Evolutionary conservation across 2,113 vertebrate genomes (phyloP).

Genomic region (Myotis davidii): DNA sequence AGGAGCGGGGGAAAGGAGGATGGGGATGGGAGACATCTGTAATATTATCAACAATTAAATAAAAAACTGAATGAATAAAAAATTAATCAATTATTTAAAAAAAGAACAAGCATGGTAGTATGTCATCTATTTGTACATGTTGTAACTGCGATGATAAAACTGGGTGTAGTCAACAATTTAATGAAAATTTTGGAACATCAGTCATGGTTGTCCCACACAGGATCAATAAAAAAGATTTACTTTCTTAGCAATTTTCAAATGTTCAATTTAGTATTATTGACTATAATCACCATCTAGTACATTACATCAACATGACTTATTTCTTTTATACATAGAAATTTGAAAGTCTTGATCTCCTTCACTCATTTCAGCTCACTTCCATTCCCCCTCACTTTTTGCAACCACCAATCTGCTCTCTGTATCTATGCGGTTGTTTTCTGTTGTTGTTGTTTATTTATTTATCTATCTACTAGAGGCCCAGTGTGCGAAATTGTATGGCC

Average conservation of each 20-base stretch:
- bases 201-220: no score
- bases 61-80: no score
- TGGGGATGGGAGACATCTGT: no score
- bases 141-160: no score
- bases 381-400: not conserved
- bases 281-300: not conserved
- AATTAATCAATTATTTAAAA: no score
- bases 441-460: not conserved
- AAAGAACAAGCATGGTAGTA: no score
- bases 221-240: not conserved
- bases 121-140: no score
- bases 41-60: no score
- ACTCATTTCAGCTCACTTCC: not conserved
- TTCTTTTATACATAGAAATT: not conserved
- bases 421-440: not conserved
- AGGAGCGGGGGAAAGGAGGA: no score
- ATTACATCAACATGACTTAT: not conserved
- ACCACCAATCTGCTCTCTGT: not conserved
- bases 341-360: not conserved
- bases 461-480: no score
- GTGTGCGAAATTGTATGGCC: not conserved
- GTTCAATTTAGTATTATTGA: not conserved
- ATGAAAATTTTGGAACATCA: no score
- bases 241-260: not conserved
- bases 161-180: no score